A percentile compares a stretch with the other conserved stretches of the same genome.
Conservation (phyloP, 2,888 invertebrate genomes). For the Drosophila barbarae region DNA sequence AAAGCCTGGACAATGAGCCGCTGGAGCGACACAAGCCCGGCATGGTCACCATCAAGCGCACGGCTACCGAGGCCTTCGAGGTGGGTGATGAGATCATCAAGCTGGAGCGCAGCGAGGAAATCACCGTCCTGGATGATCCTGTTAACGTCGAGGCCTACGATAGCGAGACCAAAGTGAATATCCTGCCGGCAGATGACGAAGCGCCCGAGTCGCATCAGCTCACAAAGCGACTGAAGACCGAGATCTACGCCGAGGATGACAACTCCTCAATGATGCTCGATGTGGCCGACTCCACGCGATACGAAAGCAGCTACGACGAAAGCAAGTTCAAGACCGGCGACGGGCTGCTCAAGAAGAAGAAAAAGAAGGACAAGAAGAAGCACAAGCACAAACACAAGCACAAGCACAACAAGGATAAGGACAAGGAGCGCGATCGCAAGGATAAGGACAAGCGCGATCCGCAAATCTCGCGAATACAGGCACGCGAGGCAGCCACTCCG, state of each 20-base stretch:
- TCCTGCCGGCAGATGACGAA: constrained; percentile 39
- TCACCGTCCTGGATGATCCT: constrained; percentile 62
- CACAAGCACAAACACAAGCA: constrained; percentile 90
- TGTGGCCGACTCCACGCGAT: constrained; percentile 51
- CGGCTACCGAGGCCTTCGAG: constrained; percentile 76
- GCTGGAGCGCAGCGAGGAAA: constrained; percentile 74
- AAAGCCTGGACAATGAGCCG: constrained; percentile 13
- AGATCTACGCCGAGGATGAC: constrained; percentile 81
- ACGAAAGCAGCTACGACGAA: constrained; percentile 70
- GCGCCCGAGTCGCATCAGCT: constrained; percentile 48
- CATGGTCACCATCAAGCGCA: constrained; percentile 66
- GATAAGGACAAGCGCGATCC: constrained; percentile 80
- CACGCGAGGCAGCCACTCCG: constrained; percentile 78
- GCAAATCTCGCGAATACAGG: constrained; percentile 75
- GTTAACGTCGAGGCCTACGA: constrained; percentile 71
- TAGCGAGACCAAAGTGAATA: constrained; percentile 52
- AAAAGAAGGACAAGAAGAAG: constrained; percentile 89
- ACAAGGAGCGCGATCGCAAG: constrained; percentile 81
- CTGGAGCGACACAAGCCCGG: constrained; percentile 52
- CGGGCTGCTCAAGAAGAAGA: constrained; percentile 83
- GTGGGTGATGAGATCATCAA: constrained; percentile 79
- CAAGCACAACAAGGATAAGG: constrained; percentile 86
- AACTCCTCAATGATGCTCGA: constrained; percentile 90
- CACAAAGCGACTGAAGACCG: constrained; percentile 78
- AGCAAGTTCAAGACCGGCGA: constrained; percentile 81